Evolutionary conservation across 1,140 invertebrate genomes (phyloP).

Genomic region (Teleogryllus occipitalis): DNA sequence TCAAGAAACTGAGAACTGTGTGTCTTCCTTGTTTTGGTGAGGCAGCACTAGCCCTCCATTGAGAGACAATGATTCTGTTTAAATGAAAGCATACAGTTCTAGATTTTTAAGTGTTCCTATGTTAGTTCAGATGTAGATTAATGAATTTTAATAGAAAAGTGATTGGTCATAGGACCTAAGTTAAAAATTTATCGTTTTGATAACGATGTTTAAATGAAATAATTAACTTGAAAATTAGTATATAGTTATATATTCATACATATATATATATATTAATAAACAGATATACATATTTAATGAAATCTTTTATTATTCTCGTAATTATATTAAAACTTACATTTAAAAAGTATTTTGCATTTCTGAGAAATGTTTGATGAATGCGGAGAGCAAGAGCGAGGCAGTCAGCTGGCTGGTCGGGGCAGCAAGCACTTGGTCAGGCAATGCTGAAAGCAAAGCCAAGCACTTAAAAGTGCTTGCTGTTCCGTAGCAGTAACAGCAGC

Average conservation of each 20-base stretch:
- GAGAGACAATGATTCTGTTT: constrained; percentile 7
- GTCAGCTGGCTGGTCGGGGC: background rate
- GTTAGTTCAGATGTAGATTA: constrained; percentile 16
- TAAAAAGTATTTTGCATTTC: constrained; percentile 1
- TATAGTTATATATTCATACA: constrained; percentile 16
- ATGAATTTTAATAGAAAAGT: constrained; percentile 16
- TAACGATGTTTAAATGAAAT: constrained; percentile 13
- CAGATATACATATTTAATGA: constrained; percentile 10
- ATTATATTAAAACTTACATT: constrained; percentile 2
- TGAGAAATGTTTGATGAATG: background rate
- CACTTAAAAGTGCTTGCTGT: background rate
- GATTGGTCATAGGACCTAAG: constrained; percentile 13
- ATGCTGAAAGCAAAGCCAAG: background rate
- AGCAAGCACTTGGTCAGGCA: background rate
- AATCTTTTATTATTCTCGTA: constrained; percentile 19
- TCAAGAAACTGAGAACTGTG: constrained; percentile 18
- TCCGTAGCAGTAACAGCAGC: background rate
- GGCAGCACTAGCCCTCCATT: constrained; percentile 1
- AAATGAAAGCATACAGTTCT: constrained; percentile 20
- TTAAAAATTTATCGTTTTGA: constrained; percentile 17
- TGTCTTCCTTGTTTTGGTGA: constrained; percentile 19
- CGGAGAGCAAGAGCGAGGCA: constrained; percentile 2
- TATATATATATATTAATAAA: constrained; percentile 8
- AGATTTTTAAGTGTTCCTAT: constrained; percentile 20
- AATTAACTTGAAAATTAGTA: background rate